These are phyloP conservation scores for Phenganax subtilis DNA, from an alignment of 92 coral and sea anemone species.

Conservation along the genomic window DNA sequence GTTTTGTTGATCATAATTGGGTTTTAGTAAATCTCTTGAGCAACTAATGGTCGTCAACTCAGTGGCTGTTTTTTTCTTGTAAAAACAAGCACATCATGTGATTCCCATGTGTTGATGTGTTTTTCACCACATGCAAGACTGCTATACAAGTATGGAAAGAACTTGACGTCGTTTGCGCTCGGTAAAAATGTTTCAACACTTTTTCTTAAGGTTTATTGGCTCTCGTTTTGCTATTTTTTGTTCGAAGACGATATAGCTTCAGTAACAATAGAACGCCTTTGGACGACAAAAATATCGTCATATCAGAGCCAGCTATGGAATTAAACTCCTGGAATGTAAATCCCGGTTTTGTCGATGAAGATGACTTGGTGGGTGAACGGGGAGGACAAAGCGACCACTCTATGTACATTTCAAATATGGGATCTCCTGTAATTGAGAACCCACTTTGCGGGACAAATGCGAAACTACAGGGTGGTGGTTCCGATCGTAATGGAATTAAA, in stretches of 20 bases:
- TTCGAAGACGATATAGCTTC: not conserved
- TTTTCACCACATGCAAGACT: not conserved
- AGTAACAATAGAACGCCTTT: not conserved
- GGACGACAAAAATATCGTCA: conserved; percentile 1
- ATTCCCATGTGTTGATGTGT: not conserved
- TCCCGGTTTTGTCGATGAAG: not conserved
- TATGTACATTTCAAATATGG: not conserved
- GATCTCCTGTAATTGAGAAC: not conserved
- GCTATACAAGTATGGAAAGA: not conserved
- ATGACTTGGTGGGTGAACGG: not conserved
- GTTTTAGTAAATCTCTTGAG: not conserved
- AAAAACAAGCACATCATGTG: too few relatives aligned
- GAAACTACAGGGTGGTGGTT: not conserved
- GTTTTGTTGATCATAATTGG: not conserved
- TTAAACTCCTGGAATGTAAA: not conserved
- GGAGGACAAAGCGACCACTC: not conserved
- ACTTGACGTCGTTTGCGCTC: not conserved
- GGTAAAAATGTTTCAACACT: not conserved
- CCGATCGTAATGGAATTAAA: not conserved
- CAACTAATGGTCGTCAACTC: too few relatives aligned
- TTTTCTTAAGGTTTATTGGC: conserved; percentile 6
- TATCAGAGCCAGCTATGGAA: not conserved
- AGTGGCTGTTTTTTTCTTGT: too few relatives aligned
- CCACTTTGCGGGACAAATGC: not conserved
- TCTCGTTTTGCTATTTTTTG: not conserved